Base-by-base conservation (phyloP, 1,140 invertebrate species). In the Adoxophyes honmai region DNA sequence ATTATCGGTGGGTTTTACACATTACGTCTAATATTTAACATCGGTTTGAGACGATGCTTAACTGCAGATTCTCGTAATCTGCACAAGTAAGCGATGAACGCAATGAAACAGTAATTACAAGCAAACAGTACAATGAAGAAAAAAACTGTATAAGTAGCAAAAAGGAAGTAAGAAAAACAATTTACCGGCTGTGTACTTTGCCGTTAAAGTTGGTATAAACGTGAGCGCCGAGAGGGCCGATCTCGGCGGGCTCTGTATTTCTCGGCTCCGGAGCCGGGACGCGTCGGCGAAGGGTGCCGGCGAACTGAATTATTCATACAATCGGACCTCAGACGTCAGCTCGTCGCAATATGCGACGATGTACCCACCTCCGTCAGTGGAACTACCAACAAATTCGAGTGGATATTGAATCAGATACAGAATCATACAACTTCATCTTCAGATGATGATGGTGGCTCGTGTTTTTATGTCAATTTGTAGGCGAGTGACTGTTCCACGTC, bases 251-350 rank as follows among this genome's bases (percentile, higher is more conserved):
- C 42, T 16, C 42, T 28, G 42, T 21, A 48, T 48, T 28, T 18
- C 21, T 3, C 42, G 28, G 16, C 18, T 70, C 44, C 52, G 57
- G 57, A 58, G 53, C 21, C 33, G 54, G 55, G 62, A 62, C 58
- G 64, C 70, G 63, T 38, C 64, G 64, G 58, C 64, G 70, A 70
- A 75, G 70, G 73, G 73, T 68, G 66, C 66, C 62, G 62, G 58
- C 51, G 61, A 55, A 56, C 62, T 85, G 79, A 82, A 85, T 85
- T 72, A 79, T 85, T 85, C 78, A 82, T 85, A 59, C 55, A 54
- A 52, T 59, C 63, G 68, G 71, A 69, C 73, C 69, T 74, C 66
- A 61, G 66, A 66, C 72, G 71, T 69, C 70, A 65, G 66, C 64
- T 64, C 62, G 66, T 39, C 66, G 68, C 71, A 75, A 78, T 72